Evolutionary conservation across 2,888 invertebrate species (phyloP), one percentile per base, ranked within the genome.

Genomic region (Notodonta ziczac): DNA sequence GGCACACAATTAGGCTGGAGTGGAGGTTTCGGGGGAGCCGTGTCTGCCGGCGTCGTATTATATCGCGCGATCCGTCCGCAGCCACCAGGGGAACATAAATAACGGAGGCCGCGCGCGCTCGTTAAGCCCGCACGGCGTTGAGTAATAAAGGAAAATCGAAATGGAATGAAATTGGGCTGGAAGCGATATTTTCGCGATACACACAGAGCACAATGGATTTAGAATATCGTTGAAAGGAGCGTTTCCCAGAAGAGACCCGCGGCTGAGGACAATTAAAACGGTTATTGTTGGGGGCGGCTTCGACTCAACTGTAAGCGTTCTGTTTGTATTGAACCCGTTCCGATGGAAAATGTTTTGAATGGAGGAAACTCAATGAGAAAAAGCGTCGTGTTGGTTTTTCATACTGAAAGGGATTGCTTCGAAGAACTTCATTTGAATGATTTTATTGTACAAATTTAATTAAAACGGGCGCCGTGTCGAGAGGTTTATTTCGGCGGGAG

Each of bases 91-190:
- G 86, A 88, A 91, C 92, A 93, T 93, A 93, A 93, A 93, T 93
- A 93, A 91, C 91, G 81, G 86, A 83, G 86, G 85, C 89, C 88
- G 86, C 85, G 87, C 86, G 85, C 89, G 90, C 91, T 93, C 92
- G 93, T 93, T 93, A 93, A 92, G 93, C 91, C 88, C 86, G 88
- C 88, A 69, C 88, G 89, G 88, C 90, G 87, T 88, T 89, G 88
- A 91, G 93, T 93, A 93, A 93, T 93, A 93, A 93, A 93, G 91
- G 93, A 92, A 93, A 93, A 93, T 93, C 93, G 93, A 93, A 93
- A 93, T 91, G 91, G 89, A 93, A 93, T 92, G 90, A 93, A 93
- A 93, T 92, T 92, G 93, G 92, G 86, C 87, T 90, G 87, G 88
- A 90, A 87, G 88, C 89, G 88, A 92, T 91, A 91, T 89, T 90